Base-by-base conservation (phyloP, 2,797 vertebrate genomes). In the Lemur catta region DNA sequence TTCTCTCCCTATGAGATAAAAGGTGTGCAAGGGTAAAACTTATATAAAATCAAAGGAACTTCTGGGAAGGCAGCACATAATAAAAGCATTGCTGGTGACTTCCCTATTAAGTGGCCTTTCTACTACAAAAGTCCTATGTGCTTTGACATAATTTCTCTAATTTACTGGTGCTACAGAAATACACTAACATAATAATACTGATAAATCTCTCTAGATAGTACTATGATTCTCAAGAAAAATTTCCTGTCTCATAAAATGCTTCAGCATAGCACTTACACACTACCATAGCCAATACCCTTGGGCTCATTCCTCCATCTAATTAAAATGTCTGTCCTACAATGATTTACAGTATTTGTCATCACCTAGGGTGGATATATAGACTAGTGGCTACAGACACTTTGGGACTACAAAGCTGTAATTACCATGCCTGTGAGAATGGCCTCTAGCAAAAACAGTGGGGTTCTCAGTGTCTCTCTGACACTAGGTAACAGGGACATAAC, bases 311-410 rank as follows among this genome's bases (percentile, higher is more conserved):
- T 61, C 78, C 52, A 82, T 92, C 92, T 95, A 96, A 81, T 95
- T 98, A 95, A 96, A 97, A 93, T 65, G 81, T 96, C 82, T 91
- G n/a, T 80, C 92, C 63, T 91, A 78, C 43, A 93, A 85, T 96
- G 96, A 98, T 92, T 96, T 95, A 91, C 1, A 46, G 50, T 80
- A 71, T 93, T 97, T 28, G 93, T 96, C 95, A 91, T 79, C 91
- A 96, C 50, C 63, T 38, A 17, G 6, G 17, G 52, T 84, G 84
- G 43, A 61, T 92, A 89, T 89, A 84, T n/a, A 97, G 84, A 97
- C 90, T 89, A 67, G 95, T 87, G 57, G 72, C 95, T 94, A 95
- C 43, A 85, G 84, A 92, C 57, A 93, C 22, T 79, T 67, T 4
- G 46, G 41, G 50, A 90, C 81, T 89, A 84, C 94, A 96, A 88